Base-by-base conservation (phyloP, 2,113 vertebrate species). In the Sorex araneus region DNA sequence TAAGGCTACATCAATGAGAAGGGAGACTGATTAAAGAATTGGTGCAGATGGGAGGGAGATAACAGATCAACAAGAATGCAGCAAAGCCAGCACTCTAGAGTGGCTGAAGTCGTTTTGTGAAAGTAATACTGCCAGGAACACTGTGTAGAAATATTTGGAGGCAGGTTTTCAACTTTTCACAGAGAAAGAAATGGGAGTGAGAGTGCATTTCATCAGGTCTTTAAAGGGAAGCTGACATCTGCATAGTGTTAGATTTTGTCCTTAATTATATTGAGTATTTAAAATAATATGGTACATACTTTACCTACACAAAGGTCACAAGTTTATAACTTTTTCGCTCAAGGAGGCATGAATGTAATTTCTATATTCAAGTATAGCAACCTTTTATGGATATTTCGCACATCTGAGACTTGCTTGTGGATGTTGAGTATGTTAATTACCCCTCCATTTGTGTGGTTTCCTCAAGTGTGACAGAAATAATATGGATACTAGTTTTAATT, bases 341-440 rank as follows among this genome's bases (percentile, higher is more conserved):
- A 94, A 70, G 27, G 87, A 89, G 90, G 95, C 78, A 79, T 93
- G 91, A 73, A 0, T 92, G 85, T 75, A 97, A 84, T 92, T 94
- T 34, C 0, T 83, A 45, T 94, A 82, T 95, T 95, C 5, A 43
- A 1, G 21, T 80, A 8, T 15, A 3, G 67, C 87, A 93, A 47
- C 88, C 57, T 13, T 4, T 92, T 81, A 70, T 91, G 94, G 95
- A 90, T 92, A 91, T 71, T 3, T 0, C 86, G 23, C 94, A 74
- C 83, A 54, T 54, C 92, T 89, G 94, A 95, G 75, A 84, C 87
- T 92, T 95, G 74, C 71, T 93, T 73, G 87, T 19, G 34, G 45
- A 69, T 78, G 93, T 97, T 92, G 66, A 91, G 57, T 85, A 36
- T 83, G 81, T 96, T 81, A 45, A 89, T 88, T 95, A 94, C 84